Percentiles rank a stretch among this genome's conserved stretches.
Evolutionary conservation across 2,113 vertebrate genomes (phyloP).

Genomic region (Mus pahari): DNA sequence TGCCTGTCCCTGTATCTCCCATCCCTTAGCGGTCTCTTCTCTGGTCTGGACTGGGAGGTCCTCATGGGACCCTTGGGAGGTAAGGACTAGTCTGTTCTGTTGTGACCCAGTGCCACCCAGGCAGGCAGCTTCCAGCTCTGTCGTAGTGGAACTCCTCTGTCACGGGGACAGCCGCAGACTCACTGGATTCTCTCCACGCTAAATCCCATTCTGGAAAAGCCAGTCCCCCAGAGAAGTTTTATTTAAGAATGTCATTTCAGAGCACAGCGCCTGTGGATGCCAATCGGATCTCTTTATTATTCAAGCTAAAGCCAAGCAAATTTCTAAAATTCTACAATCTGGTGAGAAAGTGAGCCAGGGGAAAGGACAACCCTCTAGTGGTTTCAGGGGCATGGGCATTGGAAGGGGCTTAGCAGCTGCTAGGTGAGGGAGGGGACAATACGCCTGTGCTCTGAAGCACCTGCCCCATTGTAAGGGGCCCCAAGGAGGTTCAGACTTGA

Average conservation of each 20-base stretch:
- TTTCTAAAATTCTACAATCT: constrained; percentile 33
- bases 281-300: not conserved
- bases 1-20: fast-evolving
- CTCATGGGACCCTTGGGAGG: not conserved
- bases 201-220: not conserved
- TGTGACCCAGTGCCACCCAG: not conserved
- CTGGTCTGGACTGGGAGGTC: not conserved
- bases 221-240: not conserved
- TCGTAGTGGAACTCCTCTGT: not conserved
- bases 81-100: not conserved
- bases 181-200: not conserved
- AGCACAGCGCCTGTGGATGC: not conserved
- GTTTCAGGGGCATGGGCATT: not conserved
- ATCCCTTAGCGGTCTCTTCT: not conserved
- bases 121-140: not conserved
- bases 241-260: not conserved
- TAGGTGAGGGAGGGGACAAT: fast-evolving
- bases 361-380: too few relatives aligned
- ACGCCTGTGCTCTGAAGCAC: fast-evolving
- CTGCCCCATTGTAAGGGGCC: not conserved
- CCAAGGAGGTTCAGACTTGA: not conserved
- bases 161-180: not conserved
- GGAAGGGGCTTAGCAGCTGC: not conserved
- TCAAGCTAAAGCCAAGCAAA: constrained; percentile 7
- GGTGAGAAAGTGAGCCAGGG: not conserved